Evolutionary conservation across 2,113 vertebrate species (phyloP).

Genomic region (Pachyramphus minor): DNA sequence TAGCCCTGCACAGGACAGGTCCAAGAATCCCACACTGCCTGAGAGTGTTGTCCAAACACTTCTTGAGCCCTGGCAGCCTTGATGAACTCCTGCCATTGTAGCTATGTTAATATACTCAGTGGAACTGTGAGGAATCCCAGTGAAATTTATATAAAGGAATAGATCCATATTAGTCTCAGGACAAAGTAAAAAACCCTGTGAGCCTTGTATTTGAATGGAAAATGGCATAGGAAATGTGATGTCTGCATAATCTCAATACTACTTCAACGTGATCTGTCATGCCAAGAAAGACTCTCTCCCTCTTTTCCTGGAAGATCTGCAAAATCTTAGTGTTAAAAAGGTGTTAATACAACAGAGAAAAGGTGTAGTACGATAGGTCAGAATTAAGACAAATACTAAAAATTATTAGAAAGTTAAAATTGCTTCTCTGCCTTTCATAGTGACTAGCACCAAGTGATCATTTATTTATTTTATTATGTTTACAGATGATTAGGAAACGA

Average conservation of each 20-base stretch:
- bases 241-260: neutral
- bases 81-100: neutral
- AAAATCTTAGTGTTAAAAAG: neutral
- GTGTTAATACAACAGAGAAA: neutral
- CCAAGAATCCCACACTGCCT: neutral
- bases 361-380: accelerated
- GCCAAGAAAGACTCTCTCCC: neutral
- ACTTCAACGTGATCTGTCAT: neutral
- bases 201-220: neutral
- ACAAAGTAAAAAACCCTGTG: neutral
- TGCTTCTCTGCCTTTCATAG: neutral
- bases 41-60: accelerated
- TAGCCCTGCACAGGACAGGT: neutral
- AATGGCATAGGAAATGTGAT: neutral
- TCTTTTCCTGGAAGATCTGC: neutral
- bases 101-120: neutral
- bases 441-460: accelerated
- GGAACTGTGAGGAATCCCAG: neutral
- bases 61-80: neutral
- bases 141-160: neutral
- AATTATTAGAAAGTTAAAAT: neutral
- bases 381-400: neutral
- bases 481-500: neutral
- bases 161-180: neutral
- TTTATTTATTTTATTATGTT: neutral